These are phyloP conservation scores for Sinopyrophorus schimmeli DNA, from an alignment of 2,888 invertebrate genomes.

Conservation along the genomic window DNA sequence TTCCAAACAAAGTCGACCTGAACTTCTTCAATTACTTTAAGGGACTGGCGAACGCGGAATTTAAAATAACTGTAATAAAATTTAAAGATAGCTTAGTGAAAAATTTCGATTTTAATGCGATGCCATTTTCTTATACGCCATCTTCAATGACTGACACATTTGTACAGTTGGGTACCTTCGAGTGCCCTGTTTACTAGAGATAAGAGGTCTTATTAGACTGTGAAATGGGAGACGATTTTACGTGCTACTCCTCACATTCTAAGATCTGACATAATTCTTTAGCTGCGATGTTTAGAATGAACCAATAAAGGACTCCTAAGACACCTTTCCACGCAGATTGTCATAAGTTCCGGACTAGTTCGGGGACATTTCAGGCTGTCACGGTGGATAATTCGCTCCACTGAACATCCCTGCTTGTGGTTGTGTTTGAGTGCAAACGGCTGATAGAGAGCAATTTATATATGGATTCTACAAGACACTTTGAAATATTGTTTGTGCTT, in stretches of 20 bases:
- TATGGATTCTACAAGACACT: constrained; percentile 28
- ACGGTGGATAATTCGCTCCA: constrained; percentile 33
- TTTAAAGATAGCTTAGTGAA: constrained; percentile 18
- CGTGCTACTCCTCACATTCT: constrained; percentile 23
- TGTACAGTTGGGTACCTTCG: constrained; percentile 30
- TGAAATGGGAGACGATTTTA: constrained; percentile 17
- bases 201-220: constrained; percentile 33
- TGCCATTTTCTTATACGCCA: constrained; percentile 28
- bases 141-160: constrained; percentile 33
- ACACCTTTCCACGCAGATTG: constrained; percentile 30
- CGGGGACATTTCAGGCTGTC: constrained; percentile 34
- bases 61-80: constrained; percentile 14
- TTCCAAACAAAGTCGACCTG: constrained; percentile 19
- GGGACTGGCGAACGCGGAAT: constrained; percentile 13
- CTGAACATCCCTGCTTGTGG: constrained; percentile 28
- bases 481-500: constrained; percentile 29
- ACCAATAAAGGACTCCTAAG: constrained; percentile 21
- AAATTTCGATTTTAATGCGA: constrained; percentile 22
- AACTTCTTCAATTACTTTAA: constrained; percentile 23
- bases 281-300: constrained; percentile 33
- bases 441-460: constrained; percentile 34
- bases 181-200: constrained; percentile 30
- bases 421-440: constrained; percentile 30
- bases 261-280: constrained; percentile 36
- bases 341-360: constrained; percentile 31